Evolutionary conservation across 2,113 vertebrate genomes (phyloP).

Genomic region (Tachysurus fulvidraco): DNA sequence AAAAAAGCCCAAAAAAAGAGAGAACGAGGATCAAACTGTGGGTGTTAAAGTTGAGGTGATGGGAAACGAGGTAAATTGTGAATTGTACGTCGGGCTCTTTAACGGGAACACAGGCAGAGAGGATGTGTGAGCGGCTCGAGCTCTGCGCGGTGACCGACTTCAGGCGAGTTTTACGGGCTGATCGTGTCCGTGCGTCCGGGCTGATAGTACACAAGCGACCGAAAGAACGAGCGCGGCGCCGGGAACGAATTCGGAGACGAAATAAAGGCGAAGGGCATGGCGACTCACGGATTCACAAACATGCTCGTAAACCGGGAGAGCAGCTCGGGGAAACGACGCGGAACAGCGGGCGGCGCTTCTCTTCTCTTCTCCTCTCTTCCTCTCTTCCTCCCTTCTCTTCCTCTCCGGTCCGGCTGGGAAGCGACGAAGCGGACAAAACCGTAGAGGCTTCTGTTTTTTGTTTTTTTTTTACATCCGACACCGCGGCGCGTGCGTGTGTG

Average conservation of each 20-base stretch:
- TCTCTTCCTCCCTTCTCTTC: not conserved
- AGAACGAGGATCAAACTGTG: not conserved
- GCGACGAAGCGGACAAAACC: conserved; percentile 30
- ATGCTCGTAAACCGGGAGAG: conserved; percentile 25
- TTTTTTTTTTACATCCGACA: conserved; percentile 10
- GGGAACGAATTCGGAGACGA: not conserved
- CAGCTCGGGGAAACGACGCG: conserved; percentile 16
- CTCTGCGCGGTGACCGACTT: conserved; percentile 12
- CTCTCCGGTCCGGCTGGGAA: conserved; percentile 12
- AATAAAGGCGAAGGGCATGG: not conserved
- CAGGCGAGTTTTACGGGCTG: conserved; percentile 22
- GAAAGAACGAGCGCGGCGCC: not conserved
- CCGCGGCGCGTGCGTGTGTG: conserved; percentile 6
- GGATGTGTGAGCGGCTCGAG: not conserved
- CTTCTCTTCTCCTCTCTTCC: not conserved
- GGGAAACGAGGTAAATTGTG: no score
- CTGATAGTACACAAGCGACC: not conserved
- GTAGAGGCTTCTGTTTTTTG: not conserved
- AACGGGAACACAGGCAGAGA: not conserved
- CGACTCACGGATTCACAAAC: not conserved
- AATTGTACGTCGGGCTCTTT: not conserved
- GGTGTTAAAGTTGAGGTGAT: not conserved
- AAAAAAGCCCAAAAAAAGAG: not conserved
- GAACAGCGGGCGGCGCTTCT: conserved; percentile 32
- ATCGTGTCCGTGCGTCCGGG: not conserved